Evolutionary conservation across 2,797 vertebrate genomes (phyloP), one percentile per base, ranked within the genome.

Genomic region (Bucorvus abyssinicus): DNA sequence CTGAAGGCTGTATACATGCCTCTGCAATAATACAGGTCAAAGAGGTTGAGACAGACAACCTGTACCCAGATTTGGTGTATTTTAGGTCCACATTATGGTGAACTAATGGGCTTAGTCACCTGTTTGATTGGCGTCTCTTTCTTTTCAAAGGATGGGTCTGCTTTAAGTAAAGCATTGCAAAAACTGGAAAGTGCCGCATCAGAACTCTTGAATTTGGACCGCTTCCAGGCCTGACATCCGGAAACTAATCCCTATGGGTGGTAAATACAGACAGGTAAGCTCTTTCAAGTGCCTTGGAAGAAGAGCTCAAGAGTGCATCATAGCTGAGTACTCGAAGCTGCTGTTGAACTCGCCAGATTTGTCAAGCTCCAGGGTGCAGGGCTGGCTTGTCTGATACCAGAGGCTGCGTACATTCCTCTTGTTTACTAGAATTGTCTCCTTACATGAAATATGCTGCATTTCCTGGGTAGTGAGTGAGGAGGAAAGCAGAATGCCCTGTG

Each of bases 211-310:
- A 75, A 75, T 81, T 87, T 84, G 84, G 71, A 93, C 71, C 7
- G 0, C 8, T 91, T 91, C 77, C 73, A 94, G 52, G 64, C 86
- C 61, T 89, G 82, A 86, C 52, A 10, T 95, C 67, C 78, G 91
- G 84, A 71, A 89, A 36, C 79, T 78, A 71, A 69, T 87, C 84
- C 68, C 55, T 81, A 79, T 94, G 94, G 92, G 63, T 87, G 84
- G 75, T 65, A 92, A 73, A 95, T 70, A 68, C 67, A 80, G 85
- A 93, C 84, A 94, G 94, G 95, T 96, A 93, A 95, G 95, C 69
- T 68, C 70, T 88, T 89, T 86, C 55, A 61, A 34, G 88, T 52
- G 70, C 90, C 70, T 86, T 87, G 70, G 77, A 84, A 55, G 36
- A 89, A 71, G 40, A 65, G 18, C 23, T 14, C 2, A 2, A 85